Percentiles rank a stretch among this genome's conserved stretches.
These are phyloP conservation scores for Chymomyza caudatula DNA, from an alignment of 2,888 invertebrate genomes.

Conservation along the genomic window DNA sequence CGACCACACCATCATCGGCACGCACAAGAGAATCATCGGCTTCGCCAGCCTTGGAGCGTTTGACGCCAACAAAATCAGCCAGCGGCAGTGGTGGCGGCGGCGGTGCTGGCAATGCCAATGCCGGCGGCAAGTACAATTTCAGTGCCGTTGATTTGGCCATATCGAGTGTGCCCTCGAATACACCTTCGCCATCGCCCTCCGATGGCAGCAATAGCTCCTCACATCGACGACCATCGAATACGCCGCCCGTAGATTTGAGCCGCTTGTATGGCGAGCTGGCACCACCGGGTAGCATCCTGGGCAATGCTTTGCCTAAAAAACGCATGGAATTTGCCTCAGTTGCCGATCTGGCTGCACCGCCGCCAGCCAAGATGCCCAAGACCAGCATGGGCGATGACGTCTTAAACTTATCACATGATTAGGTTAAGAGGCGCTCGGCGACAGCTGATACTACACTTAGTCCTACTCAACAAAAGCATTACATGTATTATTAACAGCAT, in stretches of 20 bases:
- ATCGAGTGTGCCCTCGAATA: constrained; percentile 77
- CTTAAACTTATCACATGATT: constrained; percentile 76
- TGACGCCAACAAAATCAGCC: constrained; percentile 75
- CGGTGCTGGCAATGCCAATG: constrained; percentile 54
- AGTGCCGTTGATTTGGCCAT: constrained; percentile 78
- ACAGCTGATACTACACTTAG: constrained; percentile 9
- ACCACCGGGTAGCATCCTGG: constrained; percentile 60
- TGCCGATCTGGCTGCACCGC: constrained; percentile 79
- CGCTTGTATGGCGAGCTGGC: constrained; percentile 74
- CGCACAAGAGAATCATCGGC: constrained; percentile 77
- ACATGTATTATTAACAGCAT: constrained; percentile 44
- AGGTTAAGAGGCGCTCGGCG: constrained; percentile 36
- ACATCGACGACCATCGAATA: constrained; percentile 74
- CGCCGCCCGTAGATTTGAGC: constrained; percentile 76
- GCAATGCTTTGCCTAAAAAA: constrained; percentile 72
- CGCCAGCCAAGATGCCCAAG: constrained; percentile 81
- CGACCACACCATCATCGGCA: constrained; percentile 74
- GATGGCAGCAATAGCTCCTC: constrained; percentile 74
- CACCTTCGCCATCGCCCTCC: constrained; percentile 74
- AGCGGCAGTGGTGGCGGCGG: constrained; percentile 48
- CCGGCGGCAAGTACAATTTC: constrained; percentile 76
- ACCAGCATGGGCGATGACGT: constrained; percentile 78
- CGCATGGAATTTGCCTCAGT: constrained; percentile 78
- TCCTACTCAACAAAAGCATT: neutral
- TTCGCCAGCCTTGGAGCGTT: constrained; percentile 75